Percentiles rank a stretch among this genome's conserved stretches.
phyloP scores from a whole-genome alignment of 37 sponge, comb jelly and placozoan species.

The Cliona cf. orientalis region DNA sequence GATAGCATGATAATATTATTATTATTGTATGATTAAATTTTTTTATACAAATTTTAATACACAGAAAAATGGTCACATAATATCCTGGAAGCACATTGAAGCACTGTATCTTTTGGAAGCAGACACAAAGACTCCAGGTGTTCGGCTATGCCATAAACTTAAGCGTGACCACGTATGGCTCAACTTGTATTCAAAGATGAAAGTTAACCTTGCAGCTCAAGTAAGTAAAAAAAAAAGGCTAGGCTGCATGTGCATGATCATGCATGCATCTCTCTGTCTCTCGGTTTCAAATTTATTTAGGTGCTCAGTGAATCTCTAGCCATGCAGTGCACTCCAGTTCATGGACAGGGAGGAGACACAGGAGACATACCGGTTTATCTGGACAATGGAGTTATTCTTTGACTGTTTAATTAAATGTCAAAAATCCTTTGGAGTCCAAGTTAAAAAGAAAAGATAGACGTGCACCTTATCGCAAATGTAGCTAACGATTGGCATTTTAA shows the following conservation, averaged over 20 bases:
- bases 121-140: neutral
- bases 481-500: neutral
- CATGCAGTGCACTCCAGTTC: neutral
- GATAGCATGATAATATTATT: too few relatives aligned
- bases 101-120: neutral
- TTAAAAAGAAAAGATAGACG: neutral
- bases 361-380: neutral
- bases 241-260: neutral
- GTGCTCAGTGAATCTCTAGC: constrained; percentile 21
- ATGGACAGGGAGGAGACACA: neutral
- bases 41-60: too few relatives aligned
- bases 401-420: constrained; percentile 10
- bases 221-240: neutral
- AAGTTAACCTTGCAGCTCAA: constrained; percentile 26
- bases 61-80: constrained; percentile 19
- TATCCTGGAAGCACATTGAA: constrained; percentile 24
- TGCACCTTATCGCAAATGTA: constrained; percentile 5
- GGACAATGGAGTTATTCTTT: constrained; percentile 8
- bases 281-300: constrained; percentile 7
- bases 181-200: constrained; percentile 21
- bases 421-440: neutral
- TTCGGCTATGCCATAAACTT: constrained; percentile 22
- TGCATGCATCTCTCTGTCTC: neutral
- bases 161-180: constrained; percentile 34
- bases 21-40: too few relatives aligned